phyloP scores from a whole-genome alignment of 2,113 vertebrate genomes.

The Ammospiza caudacuta region DNA sequence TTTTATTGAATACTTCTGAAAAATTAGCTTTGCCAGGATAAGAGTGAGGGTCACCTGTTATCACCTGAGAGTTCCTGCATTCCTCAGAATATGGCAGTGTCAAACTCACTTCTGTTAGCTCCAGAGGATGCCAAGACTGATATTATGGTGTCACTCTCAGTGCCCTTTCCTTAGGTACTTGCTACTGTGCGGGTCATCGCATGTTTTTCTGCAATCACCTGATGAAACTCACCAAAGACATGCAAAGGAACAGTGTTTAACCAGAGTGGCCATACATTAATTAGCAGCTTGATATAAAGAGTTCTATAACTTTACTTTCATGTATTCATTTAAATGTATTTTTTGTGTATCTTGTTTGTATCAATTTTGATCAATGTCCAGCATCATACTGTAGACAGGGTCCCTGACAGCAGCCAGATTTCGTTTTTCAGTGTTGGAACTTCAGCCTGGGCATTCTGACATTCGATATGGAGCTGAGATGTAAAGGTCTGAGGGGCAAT shows the following conservation, averaged over 20 bases:
- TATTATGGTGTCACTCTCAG: not conserved
- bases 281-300: not conserved
- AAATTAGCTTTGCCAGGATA: not conserved
- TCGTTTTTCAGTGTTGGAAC: not conserved
- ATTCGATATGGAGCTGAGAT: not conserved
- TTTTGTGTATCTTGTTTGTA: not conserved
- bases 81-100: not conserved
- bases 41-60: not conserved
- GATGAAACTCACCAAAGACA: not conserved
- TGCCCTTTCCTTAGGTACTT: not conserved
- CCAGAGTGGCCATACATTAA: rapidly evolving
- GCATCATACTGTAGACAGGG: not conserved
- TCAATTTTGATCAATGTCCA: not conserved
- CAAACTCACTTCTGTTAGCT: not conserved
- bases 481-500: not conserved
- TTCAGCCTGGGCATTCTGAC: not conserved
- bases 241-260: not conserved
- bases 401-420: not conserved
- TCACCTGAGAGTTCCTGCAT: not conserved
- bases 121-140: not conserved
- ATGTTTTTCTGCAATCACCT: not conserved
- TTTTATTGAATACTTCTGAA: not conserved
- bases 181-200: not conserved
- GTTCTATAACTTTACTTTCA: not conserved
- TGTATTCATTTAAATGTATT: not conserved